A percentile compares a stretch with the other conserved stretches of the same genome.
These are phyloP conservation scores for Ectemnius continuus DNA, from an alignment of 2,888 invertebrate genomes.

Conservation along the genomic window DNA sequence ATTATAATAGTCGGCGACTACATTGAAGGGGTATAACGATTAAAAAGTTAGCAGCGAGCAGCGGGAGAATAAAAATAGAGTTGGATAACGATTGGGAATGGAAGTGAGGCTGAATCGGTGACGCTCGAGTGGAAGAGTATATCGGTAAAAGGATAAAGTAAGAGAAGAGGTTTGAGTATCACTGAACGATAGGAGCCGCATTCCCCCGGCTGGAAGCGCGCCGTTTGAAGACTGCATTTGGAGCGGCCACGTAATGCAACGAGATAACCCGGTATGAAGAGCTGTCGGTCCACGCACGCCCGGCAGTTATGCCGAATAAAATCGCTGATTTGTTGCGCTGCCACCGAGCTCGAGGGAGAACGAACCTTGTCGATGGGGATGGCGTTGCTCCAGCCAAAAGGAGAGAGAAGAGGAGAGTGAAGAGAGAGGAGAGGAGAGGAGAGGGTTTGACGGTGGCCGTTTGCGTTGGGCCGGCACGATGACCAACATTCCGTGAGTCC, in stretches of 20 bases:
- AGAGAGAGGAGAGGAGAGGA: no score
- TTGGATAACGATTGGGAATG: no score
- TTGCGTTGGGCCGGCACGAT: slow-evolving; percentile 50
- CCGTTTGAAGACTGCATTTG: slow-evolving; percentile 74
- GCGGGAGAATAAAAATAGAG: no score
- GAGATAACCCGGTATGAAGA: slow-evolving; percentile 75
- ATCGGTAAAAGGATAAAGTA: neutral
- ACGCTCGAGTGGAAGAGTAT: neutral
- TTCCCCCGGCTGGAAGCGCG: slow-evolving; percentile 61
- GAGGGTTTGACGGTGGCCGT: slow-evolving; percentile 23
- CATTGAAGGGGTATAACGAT: no score
- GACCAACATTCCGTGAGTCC: slow-evolving; percentile 55
- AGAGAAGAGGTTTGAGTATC: slow-evolving; percentile 66
- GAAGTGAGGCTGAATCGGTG: no score
- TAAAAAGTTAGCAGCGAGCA: no score
- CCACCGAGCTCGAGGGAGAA: slow-evolving; percentile 50
- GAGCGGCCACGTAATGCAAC: slow-evolving; percentile 70
- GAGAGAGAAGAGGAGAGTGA: no score
- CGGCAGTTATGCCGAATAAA: slow-evolving; percentile 71
- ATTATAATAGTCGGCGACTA: no score
- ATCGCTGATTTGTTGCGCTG: slow-evolving; percentile 72
- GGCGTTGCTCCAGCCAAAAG: no score
- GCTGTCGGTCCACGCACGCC: slow-evolving; percentile 65
- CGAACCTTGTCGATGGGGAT: no score
- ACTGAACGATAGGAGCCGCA: slow-evolving; percentile 70